phyloP scores from a whole-genome alignment of 2,797 vertebrate genomes.

The Zenarchopterus dispar region DNA sequence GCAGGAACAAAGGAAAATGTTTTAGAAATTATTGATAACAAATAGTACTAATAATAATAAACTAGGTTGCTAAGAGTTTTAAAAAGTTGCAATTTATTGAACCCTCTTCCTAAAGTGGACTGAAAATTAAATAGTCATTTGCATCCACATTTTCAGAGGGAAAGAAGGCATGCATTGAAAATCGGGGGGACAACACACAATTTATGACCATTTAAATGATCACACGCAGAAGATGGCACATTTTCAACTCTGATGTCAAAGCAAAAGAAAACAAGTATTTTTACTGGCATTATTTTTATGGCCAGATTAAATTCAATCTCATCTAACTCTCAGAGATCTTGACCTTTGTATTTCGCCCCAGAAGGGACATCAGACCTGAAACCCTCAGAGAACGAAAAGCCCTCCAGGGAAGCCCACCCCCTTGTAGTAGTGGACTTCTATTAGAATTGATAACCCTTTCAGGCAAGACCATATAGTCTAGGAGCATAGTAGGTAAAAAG shows the following conservation, averaged over 20 bases:
- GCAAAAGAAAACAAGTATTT: background rate
- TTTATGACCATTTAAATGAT: no score
- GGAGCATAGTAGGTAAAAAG: slow-evolving; percentile 75
- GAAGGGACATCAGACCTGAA: slow-evolving; percentile 49
- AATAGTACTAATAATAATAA: no score
- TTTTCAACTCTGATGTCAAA: slow-evolving; percentile 7
- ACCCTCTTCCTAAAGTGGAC: no score
- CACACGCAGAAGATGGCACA: background rate
- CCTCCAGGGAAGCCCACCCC: slow-evolving; percentile 36
- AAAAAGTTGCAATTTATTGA: slow-evolving; percentile 4
- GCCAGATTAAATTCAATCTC: slow-evolving; percentile 32
- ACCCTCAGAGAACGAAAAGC: slow-evolving; percentile 35
- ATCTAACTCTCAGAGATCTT: slow-evolving; percentile 49
- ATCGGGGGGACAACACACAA: no score
- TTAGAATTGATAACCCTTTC: slow-evolving; percentile 82
- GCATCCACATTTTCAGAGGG: no score
- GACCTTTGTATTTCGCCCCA: slow-evolving; percentile 45
- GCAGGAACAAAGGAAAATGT: slow-evolving; percentile 55
- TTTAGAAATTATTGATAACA: no score
- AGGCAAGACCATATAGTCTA: slow-evolving; percentile 66
- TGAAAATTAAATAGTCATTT: no score
- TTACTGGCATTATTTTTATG: slow-evolving; percentile 16
- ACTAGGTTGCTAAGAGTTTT: no score
- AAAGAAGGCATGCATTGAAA: no score
- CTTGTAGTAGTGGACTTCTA: slow-evolving; percentile 52